Percentiles rank a stretch among this genome's conserved stretches.
Conservation (phyloP, 2,888 invertebrate genomes). For the Drosophila maculinotata region DNA sequence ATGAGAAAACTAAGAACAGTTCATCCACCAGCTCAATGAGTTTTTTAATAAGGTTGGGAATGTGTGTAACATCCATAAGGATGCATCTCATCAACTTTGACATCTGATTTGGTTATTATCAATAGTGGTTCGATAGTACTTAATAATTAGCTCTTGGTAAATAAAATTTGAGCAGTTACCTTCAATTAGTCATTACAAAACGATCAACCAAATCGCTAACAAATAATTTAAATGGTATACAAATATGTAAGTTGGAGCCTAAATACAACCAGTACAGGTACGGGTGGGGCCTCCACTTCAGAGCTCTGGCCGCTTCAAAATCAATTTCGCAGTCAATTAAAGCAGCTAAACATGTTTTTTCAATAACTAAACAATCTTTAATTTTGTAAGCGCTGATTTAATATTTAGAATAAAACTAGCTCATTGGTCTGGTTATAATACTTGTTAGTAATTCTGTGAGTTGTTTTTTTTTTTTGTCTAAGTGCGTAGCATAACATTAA, state of each 20-base stretch:
- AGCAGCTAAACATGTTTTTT: slow-evolving; percentile 45
- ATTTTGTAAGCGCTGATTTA: slow-evolving; percentile 35
- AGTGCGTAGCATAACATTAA: slow-evolving; percentile 49
- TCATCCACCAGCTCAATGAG: no score
- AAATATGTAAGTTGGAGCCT: slow-evolving; percentile 52
- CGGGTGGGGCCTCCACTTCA: slow-evolving; percentile 42
- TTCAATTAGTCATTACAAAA: slow-evolving; percentile 16
- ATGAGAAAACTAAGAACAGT: no score
- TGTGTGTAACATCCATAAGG: no score
- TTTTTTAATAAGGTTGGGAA: no score
- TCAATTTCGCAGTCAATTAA: slow-evolving; percentile 65
- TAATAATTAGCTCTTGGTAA: background rate
- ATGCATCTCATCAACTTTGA: no score
- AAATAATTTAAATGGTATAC: slow-evolving; percentile 11
- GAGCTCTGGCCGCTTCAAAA: slow-evolving; percentile 39
- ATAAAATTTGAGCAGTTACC: background rate
- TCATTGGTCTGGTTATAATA: slow-evolving; percentile 20
- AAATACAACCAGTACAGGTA: slow-evolving; percentile 28
- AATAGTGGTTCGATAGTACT: background rate
- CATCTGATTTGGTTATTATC: no score
- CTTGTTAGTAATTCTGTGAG: slow-evolving; percentile 16
- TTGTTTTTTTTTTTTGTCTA: slow-evolving; percentile 20
- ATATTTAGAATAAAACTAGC: slow-evolving; percentile 43
- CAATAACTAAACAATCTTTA: slow-evolving; percentile 39
- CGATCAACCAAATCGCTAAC: slow-evolving; percentile 11